A percentile compares a stretch with the other conserved stretches of the same genome.
phyloP scores from a whole-genome alignment of 2,888 invertebrate genomes.

The Eristalis arbustorum region DNA sequence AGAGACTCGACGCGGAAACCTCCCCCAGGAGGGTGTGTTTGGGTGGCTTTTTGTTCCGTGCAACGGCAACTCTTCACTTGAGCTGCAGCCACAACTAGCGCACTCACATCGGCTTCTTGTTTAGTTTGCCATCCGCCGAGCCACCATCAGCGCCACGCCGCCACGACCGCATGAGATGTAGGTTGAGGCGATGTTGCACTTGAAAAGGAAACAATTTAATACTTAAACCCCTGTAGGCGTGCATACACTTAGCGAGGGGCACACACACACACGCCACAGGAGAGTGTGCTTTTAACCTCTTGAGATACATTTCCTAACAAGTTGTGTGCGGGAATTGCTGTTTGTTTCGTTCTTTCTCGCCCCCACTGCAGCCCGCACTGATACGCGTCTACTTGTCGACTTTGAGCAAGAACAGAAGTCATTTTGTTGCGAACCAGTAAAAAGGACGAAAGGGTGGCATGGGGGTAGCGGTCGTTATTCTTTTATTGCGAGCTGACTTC shows the following conservation, averaged over 20 bases:
- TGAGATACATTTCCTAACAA: conserved; percentile 58
- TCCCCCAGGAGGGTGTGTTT: neutral
- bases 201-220: conserved; percentile 70
- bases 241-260: conserved; percentile 57
- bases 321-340: conserved; percentile 23
- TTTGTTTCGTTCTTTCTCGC: neutral
- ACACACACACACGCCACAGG: neutral
- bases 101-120: neutral
- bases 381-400: conserved; percentile 16
- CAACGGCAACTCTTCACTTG: neutral
- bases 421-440: conserved; percentile 17
- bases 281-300: conserved; percentile 69
- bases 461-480: conserved; percentile 2
- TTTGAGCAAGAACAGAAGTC: conserved; percentile 19
- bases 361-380: neutral
- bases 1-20: neutral
- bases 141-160: neutral
- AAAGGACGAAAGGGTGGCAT: neutral
- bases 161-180: conserved; percentile 46
- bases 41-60: conserved; percentile 7
- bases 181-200: conserved; percentile 70
- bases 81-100: conserved; percentile 2
- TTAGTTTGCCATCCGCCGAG: neutral
- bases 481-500: conserved; percentile 10
- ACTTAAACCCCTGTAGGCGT: conserved; percentile 69